Conservation (phyloP, 2,797 vertebrate genomes). For the Apodemus agrarius region DNA sequence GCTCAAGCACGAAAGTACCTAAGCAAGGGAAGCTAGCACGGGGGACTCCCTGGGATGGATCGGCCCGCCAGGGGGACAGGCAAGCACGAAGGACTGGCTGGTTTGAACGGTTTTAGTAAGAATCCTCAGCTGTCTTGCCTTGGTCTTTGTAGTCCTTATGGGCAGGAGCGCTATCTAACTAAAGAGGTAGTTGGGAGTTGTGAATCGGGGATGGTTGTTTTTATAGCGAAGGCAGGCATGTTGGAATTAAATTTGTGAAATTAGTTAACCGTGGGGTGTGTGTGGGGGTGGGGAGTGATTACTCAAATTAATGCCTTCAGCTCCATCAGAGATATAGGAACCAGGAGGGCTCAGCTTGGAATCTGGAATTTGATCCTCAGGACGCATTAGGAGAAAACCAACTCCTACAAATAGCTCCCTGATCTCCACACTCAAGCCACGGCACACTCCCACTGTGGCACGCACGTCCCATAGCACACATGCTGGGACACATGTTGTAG, state of each 20-base stretch:
- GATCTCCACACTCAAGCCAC: neutral
- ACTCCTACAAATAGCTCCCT: neutral
- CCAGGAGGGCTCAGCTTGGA: neutral
- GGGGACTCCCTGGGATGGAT: neutral
- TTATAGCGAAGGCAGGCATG: slow-evolving; percentile 27
- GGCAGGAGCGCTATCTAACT: neutral
- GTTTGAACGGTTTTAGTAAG: neutral
- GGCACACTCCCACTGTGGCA: neutral
- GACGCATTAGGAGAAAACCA: neutral
- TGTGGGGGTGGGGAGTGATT: too few species aligned
- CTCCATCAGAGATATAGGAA: neutral
- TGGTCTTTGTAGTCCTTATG: neutral
- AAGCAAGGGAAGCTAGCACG: neutral
- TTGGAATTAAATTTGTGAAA: neutral
- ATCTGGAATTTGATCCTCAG: neutral
- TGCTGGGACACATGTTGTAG: neutral
- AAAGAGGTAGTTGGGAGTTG: neutral
- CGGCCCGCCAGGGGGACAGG: neutral
- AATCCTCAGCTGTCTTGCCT: neutral
- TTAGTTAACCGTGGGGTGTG: neutral
- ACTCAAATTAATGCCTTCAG: too few species aligned
- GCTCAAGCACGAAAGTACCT: neutral
- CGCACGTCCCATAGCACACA: too few species aligned
- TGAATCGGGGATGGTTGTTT: neutral
- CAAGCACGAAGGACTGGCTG: neutral